Conservation (phyloP, 92 coral and sea anemone species). For the Porites divaricata region DNA sequence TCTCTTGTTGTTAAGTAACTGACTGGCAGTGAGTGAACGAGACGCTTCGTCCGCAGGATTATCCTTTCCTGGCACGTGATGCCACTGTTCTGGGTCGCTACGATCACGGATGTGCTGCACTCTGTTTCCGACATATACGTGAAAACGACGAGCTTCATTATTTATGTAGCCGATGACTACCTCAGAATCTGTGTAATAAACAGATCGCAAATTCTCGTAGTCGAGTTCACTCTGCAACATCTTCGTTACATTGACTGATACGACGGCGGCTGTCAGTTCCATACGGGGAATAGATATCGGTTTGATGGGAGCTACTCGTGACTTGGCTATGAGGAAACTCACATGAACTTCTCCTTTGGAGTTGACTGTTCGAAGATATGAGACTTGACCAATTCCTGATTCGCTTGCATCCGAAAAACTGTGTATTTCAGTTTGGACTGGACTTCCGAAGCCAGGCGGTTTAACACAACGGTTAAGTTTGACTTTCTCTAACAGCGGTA, state of each 20-base stretch:
- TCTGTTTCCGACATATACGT: slow-evolving; percentile 72
- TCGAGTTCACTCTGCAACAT: slow-evolving; percentile 37
- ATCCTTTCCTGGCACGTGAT: slow-evolving; percentile 53
- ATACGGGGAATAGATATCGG: slow-evolving; percentile 34
- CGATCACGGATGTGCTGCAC: slow-evolving; percentile 67
- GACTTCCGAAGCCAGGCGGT: slow-evolving; percentile 11
- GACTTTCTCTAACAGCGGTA: slow-evolving; percentile 32
- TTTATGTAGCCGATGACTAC: slow-evolving; percentile 59
- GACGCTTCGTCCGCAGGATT: slow-evolving; percentile 78
- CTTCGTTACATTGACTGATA: slow-evolving; percentile 56
- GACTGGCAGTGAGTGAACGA: slow-evolving; percentile 53
- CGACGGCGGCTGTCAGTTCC: slow-evolving; percentile 69
- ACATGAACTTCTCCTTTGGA: slow-evolving; percentile 24
- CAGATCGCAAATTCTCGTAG: slow-evolving; percentile 7
- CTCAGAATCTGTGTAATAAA: slow-evolving; percentile 53
- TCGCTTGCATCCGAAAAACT: slow-evolving; percentile 39
- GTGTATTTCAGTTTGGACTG: slow-evolving; percentile 7
- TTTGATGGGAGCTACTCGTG: slow-evolving; percentile 43
- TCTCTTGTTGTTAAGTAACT: slow-evolving; percentile 52
- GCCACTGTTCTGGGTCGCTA: slow-evolving; percentile 54
- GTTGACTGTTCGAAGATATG: slow-evolving; percentile 34
- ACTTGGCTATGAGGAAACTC: slow-evolving; percentile 39
- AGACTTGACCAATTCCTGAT: slow-evolving; percentile 40
- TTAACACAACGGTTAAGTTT: slow-evolving; percentile 7
- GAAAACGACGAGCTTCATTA: slow-evolving; percentile 60